phyloP scores from a whole-genome alignment of 2,113 vertebrate genomes.

The Muntiacus muntjak region DNA sequence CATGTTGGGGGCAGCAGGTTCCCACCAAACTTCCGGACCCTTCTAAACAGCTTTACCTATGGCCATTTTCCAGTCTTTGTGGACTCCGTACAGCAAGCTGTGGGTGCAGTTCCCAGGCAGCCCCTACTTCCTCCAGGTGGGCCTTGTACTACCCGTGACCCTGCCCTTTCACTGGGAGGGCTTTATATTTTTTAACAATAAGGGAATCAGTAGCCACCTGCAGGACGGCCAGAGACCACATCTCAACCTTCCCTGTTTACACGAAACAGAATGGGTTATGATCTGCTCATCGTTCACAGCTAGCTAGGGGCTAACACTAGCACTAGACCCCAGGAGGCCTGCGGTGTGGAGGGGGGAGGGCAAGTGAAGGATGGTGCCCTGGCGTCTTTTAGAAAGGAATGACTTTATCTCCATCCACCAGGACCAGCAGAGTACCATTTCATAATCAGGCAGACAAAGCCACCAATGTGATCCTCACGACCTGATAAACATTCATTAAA shows the following conservation, averaged over 20 bases:
- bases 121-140: background rate
- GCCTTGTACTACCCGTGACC: background rate
- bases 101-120: background rate
- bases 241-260: background rate
- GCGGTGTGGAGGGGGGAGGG: background rate
- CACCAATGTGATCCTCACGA: constrained; percentile 58
- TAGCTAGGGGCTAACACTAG: background rate
- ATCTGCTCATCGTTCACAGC: background rate
- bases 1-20: background rate
- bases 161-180: background rate
- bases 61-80: background rate
- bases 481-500: constrained; percentile 71
- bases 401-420: background rate
- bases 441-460: constrained; percentile 52
- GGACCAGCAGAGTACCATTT: constrained; percentile 45
- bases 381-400: background rate
- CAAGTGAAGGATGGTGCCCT: background rate
- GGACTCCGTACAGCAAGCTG: background rate
- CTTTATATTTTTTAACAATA: background rate
- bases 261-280: background rate
- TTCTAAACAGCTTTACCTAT: background rate
- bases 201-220: background rate
- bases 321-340: background rate
- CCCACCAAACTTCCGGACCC: background rate
- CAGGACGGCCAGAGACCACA: background rate